Conservation (phyloP, 1,140 invertebrate genomes). For the Dendroctonus ponderosae region DNA sequence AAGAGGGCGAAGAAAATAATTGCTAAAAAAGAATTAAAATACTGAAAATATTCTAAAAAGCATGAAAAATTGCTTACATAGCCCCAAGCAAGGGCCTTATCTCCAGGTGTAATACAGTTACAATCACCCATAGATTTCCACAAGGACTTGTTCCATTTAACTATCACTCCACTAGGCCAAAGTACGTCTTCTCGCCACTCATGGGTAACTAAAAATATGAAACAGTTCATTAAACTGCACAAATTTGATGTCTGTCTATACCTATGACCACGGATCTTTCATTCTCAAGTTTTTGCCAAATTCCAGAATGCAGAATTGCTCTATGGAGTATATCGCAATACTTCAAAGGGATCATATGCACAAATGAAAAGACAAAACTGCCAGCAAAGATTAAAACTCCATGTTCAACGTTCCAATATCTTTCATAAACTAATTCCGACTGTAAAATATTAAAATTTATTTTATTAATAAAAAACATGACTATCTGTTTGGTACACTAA, state of each 20-base stretch:
- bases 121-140: conserved; percentile 78
- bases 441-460: conserved; percentile 53
- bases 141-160: conserved; percentile 74
- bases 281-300: conserved; percentile 73
- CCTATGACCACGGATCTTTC: conserved; percentile 22
- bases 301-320: conserved; percentile 84
- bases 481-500: neutral
- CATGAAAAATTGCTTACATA: conserved; percentile 65
- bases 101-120: conserved; percentile 75
- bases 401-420: conserved; percentile 79
- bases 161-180: conserved; percentile 76
- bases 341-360: conserved; percentile 67
- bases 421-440: conserved; percentile 81
- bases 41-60: conserved; percentile 12
- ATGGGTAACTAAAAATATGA: conserved; percentile 57
- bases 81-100: conserved; percentile 77
- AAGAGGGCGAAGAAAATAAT: conserved; percentile 84
- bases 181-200: conserved; percentile 71
- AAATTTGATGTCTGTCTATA: conserved; percentile 37
- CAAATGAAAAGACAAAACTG: conserved; percentile 76
- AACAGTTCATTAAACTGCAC: conserved; percentile 32
- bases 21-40: conserved; percentile 59
- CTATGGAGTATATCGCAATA: conserved; percentile 88
- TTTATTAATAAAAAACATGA: no score
- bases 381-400: conserved; percentile 79